phyloP scores from a whole-genome alignment of 2,888 invertebrate genomes.

The Sipha maydis region DNA sequence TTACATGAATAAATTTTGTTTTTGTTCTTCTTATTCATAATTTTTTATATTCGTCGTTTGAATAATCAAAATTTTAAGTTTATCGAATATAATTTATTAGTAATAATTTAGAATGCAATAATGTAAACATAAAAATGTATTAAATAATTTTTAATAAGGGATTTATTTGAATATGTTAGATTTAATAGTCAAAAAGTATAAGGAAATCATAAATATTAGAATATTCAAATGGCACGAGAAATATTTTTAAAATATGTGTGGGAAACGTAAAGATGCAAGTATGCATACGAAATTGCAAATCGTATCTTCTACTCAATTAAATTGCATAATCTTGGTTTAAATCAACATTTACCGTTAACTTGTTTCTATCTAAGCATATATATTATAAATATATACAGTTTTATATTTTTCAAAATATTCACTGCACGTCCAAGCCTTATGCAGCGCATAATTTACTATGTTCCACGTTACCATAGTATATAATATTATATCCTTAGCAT shows the following conservation, averaged over 20 bases:
- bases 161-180: neutral
- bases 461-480: constrained; percentile 4
- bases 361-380: neutral
- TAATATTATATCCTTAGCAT: neutral
- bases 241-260: neutral
- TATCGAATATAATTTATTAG: too few relatives aligned
- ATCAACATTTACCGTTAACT: constrained; percentile 41
- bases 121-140: too few relatives aligned
- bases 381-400: constrained; percentile 14
- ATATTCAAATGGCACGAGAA: neutral
- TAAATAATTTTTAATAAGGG: too few relatives aligned
- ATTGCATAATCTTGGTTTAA: constrained; percentile 43
- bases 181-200: neutral
- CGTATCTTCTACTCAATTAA: constrained; percentile 30
- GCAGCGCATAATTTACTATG: neutral
- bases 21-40: too few relatives aligned
- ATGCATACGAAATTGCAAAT: constrained; percentile 4
- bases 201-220: neutral
- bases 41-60: too few relatives aligned
- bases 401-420: constrained; percentile 35
- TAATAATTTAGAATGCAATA: too few relatives aligned
- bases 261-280: neutral
- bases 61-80: too few relatives aligned
- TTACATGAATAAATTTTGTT: too few relatives aligned
- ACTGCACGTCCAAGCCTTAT: neutral